A percentile compares a stretch with the other conserved stretches of the same genome.
Evolutionary conservation across 1,140 invertebrate species (phyloP).

Genomic region (Bombus fervidus): DNA sequence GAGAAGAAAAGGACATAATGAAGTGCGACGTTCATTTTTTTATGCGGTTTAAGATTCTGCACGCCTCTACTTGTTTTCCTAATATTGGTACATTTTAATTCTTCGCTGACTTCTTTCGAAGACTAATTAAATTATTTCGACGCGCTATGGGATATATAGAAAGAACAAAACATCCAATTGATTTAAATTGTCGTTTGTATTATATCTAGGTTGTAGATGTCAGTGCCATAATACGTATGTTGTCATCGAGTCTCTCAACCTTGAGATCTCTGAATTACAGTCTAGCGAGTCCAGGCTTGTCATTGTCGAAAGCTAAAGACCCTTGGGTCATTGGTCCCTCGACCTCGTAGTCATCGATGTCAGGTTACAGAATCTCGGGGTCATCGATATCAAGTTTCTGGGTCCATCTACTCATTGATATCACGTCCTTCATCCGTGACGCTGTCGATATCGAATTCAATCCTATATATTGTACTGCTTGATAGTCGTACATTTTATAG

Average conservation of each 20-base stretch:
- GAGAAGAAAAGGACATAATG: conserved; percentile 67
- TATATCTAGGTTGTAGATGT: neutral
- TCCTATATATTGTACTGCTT: neutral
- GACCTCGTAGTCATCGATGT: neutral
- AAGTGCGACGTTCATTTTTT: conserved; percentile 77
- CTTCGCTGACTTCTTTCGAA: too few species aligned
- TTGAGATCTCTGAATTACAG: neutral
- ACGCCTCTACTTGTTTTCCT: neutral
- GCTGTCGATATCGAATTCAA: neutral
- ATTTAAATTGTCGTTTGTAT: neutral
- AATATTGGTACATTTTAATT: neutral
- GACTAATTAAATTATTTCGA: conserved; percentile 7
- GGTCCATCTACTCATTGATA: neutral
- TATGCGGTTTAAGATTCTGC: conserved; percentile 59
- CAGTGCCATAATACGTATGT: neutral
- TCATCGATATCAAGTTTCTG: neutral
- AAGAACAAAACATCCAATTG: neutral
- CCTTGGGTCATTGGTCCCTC: neutral
- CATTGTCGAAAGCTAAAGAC: neutral
- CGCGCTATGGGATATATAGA: neutral
- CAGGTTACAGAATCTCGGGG: neutral
- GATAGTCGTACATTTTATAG: neutral
- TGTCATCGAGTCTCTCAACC: neutral
- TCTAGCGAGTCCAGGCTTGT: neutral
- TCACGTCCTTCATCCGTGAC: neutral